A percentile compares a stretch with the other conserved stretches of the same genome.
phyloP scores from a whole-genome alignment of 1,140 invertebrate species.

The Helicoverpa zea region DNA sequence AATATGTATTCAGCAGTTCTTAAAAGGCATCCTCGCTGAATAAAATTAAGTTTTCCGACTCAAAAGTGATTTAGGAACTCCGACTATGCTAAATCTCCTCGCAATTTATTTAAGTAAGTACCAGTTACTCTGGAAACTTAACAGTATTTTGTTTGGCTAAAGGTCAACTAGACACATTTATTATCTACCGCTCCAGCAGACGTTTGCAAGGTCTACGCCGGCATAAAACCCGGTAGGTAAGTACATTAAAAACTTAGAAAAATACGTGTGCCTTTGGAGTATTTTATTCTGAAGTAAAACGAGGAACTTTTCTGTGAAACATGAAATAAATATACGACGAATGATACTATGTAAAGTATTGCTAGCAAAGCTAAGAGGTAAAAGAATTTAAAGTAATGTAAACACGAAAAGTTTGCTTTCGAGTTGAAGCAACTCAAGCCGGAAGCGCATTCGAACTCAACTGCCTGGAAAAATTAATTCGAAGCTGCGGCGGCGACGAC shows the following conservation, averaged over 20 bases:
- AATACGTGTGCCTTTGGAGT: conserved; percentile 56
- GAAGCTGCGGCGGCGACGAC: conserved; percentile 72
- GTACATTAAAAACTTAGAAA: conserved; percentile 31
- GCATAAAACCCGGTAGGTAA: neutral
- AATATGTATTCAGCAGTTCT: too few species aligned
- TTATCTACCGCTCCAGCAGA: neutral
- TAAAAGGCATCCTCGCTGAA: too few species aligned
- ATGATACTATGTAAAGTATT: conserved; percentile 80
- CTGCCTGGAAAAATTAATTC: conserved; percentile 84
- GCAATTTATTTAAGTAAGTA: conserved; percentile 14
- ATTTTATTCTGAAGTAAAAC: conserved; percentile 67
- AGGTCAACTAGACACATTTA: conserved; percentile 17
- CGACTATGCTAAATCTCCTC: neutral
- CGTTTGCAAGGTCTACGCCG: neutral
- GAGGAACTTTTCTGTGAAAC: conserved; percentile 70
- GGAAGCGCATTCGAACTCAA: conserved; percentile 82
- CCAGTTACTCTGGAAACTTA: conserved; percentile 17
- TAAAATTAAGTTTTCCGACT: neutral
- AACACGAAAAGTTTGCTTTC: conserved; percentile 85
- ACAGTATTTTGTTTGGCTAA: neutral
- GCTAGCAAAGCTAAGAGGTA: conserved; percentile 78
- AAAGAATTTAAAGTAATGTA: conserved; percentile 84
- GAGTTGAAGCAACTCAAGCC: conserved; percentile 81
- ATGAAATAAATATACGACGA: conserved; percentile 75
- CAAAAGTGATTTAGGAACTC: neutral